phyloP scores from a whole-genome alignment of 2,113 vertebrate genomes.

The Paedocypris sp. region DNA sequence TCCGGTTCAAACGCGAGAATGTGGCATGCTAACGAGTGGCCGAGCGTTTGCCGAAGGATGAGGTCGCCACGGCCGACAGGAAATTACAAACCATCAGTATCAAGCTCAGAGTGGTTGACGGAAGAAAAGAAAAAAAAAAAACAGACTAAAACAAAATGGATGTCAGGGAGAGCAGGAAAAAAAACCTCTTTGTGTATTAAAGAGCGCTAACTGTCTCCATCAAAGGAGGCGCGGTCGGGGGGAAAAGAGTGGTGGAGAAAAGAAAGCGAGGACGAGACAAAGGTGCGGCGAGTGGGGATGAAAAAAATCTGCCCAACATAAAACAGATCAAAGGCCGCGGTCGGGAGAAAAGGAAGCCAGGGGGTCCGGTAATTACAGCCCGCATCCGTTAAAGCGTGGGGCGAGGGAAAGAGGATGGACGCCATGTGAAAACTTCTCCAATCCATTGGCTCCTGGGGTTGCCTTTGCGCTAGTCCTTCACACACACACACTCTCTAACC shows the following conservation, averaged over 20 bases:
- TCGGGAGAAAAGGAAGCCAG: constrained; percentile 78
- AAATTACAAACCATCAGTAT: constrained; percentile 33
- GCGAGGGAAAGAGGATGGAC: constrained; percentile 56
- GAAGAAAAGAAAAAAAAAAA: constrained; percentile 37
- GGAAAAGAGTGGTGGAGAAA: constrained; percentile 32
- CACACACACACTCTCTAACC: constrained; percentile 33
- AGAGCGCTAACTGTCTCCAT: constrained; percentile 72
- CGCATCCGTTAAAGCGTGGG: constrained; percentile 78
- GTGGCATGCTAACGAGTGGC: constrained; percentile 17
- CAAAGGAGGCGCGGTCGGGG: constrained; percentile 63
- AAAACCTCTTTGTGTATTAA: constrained; percentile 51
- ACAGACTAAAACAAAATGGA: constrained; percentile 41
- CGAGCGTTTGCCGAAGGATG: constrained; percentile 34
- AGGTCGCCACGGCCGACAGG: too few relatives aligned
- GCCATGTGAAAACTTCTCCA: constrained; percentile 69
- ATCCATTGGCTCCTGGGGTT: constrained; percentile 71
- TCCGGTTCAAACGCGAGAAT: constrained; percentile 20
- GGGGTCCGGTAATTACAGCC: constrained; percentile 95
- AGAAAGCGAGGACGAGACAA: constrained; percentile 58
- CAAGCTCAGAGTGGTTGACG: constrained; percentile 43
- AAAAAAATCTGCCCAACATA: constrained; percentile 72
- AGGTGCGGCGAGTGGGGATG: constrained; percentile 73
- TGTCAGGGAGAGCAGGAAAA: constrained; percentile 12
- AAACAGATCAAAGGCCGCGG: constrained; percentile 85
- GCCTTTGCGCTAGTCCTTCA: constrained; percentile 66